Evolutionary conservation across 2,797 vertebrate genomes (phyloP).

Genomic region (Melanotaenia maccullochi): DNA sequence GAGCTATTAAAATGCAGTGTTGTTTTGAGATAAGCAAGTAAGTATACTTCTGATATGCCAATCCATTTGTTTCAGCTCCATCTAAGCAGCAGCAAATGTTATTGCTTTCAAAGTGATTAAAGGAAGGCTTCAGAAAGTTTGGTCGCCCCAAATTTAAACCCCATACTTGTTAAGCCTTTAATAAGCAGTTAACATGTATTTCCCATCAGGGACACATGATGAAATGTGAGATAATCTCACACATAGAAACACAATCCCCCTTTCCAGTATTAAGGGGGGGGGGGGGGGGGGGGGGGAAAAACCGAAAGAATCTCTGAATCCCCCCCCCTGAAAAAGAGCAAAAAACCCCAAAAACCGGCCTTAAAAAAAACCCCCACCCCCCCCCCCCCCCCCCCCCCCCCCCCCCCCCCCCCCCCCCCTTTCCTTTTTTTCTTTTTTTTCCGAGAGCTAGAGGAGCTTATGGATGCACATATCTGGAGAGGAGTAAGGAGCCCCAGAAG

Average conservation of each 20-base stretch:
- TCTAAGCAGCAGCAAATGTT: conserved; percentile 9
- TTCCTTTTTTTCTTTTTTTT: too few species aligned
- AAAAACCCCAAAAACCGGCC: too few species aligned
- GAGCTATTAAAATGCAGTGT: conserved; percentile 1
- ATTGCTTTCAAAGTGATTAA: conserved; percentile 12
- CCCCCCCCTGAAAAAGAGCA: too few species aligned
- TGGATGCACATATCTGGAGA: conserved; percentile 50
- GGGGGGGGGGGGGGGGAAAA: too few species aligned
- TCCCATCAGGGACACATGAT: background rate
- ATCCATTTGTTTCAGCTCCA: background rate
- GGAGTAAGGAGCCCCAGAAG: conserved; percentile 41
- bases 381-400: too few species aligned
- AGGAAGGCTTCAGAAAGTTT: conserved; percentile 5
- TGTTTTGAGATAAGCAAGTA: conserved; percentile 28
- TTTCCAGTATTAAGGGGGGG: conserved; percentile 24
- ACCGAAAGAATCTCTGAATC: too few species aligned
- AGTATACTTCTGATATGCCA: background rate
- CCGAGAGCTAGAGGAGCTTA: conserved; percentile 49
- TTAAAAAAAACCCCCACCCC: too few species aligned
- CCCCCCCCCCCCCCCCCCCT: too few species aligned
- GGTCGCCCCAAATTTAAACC: conserved; percentile 7
- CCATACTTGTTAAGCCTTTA: conserved; percentile 8
- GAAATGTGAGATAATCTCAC: conserved; percentile 32
- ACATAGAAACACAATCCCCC: background rate
- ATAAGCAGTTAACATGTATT: conserved; percentile 7